Evolutionary conservation across 2,797 vertebrate species (phyloP), one percentile per base, ranked within the genome.

Genomic region (Rhyacichthys aspro): DNA sequence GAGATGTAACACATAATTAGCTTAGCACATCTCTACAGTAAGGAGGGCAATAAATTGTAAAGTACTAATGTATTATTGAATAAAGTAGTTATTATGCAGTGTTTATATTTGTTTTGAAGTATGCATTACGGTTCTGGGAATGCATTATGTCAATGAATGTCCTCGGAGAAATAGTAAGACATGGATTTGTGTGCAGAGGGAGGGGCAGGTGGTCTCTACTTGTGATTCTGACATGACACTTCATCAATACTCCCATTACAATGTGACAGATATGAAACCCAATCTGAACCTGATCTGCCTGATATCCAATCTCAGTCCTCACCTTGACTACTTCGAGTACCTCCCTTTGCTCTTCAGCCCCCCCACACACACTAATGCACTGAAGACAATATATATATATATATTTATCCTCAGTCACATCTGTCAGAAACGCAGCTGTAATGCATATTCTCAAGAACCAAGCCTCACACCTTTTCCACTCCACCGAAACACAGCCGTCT

Each of bases 231-330:
- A 63, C 54, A 49, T 77, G 74, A 75, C 72, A 69, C 64, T 72
- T 78, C 15, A 58, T 86, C 79, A 83, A 83, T 81, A 74, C 49
- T 53, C 54, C 70, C 63, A 74, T 85, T 83, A 78, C 62, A 67
- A 50, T 43, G 59, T 70, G 78, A 74, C 70, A 65, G 57, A 82
- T 74, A 79, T 79, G 78, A 79, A 86, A 82, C 58, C 33, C 48
- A 68, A 71, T 62, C 68, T 69, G 49, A 77, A 77, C 63, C 72
- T 67, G 67, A 83, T 81, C 78, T 73, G 61, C 54, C 69, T 78
- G 74, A 84, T 72, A 87, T 66, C 41, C 4, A 48, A 87, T 79
- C 74, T 59, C 28, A 55, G 11, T 82, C 86, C 68, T 86, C 82
- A 83, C 83, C 86, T 85, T 83, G 66, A 75, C 59, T 56, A 64